Base-by-base conservation (phyloP, 2,797 vertebrate genomes). In the Phalloptychus januarius region DNA sequence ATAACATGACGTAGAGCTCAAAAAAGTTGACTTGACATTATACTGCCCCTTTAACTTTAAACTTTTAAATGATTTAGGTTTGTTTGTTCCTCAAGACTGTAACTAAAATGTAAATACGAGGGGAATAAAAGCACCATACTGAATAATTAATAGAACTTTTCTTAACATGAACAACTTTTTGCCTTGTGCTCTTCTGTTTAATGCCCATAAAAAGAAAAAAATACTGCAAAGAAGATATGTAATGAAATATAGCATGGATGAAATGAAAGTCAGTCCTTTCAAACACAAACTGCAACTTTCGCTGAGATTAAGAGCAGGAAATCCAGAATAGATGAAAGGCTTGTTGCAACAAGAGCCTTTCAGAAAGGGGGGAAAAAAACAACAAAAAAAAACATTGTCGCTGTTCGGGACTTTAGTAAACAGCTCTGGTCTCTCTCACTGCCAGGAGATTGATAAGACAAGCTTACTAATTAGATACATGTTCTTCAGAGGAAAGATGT, bases 381-480 rank as follows among this genome's bases (percentile, higher is more conserved):
- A 45, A 15, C 7, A 23, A 20, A 7, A 20, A 7, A 48, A 18
- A 50, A 7, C 15, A 42, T 46, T 79, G 40, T 72, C 72, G 31
- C 23, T 67, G 6, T 67, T 73, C 67, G 48, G 71, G 71, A 79
- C 81, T 86, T 54, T 65, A 52, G 74, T 71, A 36, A 77, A 84
- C 75, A 85, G 82, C 45, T 45, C 52, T 63, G 18, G 20, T n/a
- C 70, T 44, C 40, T 69, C 12, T 70, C 31, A 56, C 82, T 77
- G 52, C 12, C 12, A 71, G 25, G 63, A 77, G 82, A 87, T 81
- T 70, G 70, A 33, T 28, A 79, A 77, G 89, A 79, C 83, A 15
- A 72, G 50, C 78, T 13, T 56, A 76, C 79, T 91, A 94, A 94
- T 94, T 85, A 94, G 91, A 86, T 86, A 52, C 79, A 83, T 81